phyloP scores from a whole-genome alignment of 2,113 vertebrate genomes.

The Rhadina sibilatrix region DNA sequence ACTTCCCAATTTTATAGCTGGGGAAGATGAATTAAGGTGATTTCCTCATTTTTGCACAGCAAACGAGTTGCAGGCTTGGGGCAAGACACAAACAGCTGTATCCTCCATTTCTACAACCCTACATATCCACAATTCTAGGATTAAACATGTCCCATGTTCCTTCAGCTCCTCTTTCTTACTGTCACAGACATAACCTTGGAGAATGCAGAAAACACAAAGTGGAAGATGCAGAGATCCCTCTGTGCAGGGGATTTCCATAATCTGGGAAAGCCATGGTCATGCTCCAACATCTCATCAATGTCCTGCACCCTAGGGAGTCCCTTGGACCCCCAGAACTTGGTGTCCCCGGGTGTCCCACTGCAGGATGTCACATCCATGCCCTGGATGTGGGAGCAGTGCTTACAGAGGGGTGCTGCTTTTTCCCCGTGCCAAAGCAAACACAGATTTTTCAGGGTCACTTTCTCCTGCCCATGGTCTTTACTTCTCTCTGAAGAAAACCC shows the following conservation, averaged over 20 bases:
- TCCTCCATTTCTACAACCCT: background rate
- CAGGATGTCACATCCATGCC: background rate
- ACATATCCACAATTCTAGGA: background rate
- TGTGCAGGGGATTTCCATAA: background rate
- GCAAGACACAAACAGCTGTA: background rate
- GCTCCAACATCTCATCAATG: fast-evolving
- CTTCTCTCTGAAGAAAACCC: background rate
- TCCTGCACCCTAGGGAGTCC: background rate
- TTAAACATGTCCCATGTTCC: background rate
- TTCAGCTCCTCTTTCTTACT: background rate
- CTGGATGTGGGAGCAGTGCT: background rate
- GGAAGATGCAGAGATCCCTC: background rate
- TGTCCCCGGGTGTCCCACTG: background rate
- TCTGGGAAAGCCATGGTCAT: background rate
- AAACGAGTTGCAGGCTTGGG: background rate
- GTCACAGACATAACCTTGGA: fast-evolving
- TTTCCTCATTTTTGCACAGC: background rate
- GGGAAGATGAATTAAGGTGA: background rate
- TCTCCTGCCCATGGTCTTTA: background rate
- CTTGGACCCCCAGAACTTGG: background rate
- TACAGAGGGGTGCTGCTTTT: background rate
- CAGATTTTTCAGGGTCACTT: background rate
- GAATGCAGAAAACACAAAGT: background rate
- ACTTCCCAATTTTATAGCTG: background rate
- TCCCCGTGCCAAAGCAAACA: fast-evolving